phyloP scores from a whole-genome alignment of 1,140 invertebrate species.

The Drosophila repleta region DNA sequence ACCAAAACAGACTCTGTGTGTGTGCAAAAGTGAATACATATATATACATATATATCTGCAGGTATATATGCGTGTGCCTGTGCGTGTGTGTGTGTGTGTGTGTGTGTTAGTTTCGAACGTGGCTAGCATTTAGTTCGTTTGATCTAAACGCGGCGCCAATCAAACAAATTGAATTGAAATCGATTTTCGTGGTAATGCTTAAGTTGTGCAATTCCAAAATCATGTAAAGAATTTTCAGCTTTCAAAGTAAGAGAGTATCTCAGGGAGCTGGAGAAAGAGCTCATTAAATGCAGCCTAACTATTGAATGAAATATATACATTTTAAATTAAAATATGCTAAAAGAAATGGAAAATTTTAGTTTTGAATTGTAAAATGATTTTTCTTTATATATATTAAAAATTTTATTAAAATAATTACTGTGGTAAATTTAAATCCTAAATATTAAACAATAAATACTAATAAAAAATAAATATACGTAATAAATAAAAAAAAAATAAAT shows the following conservation, averaged over 20 bases:
- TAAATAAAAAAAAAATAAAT: not conserved
- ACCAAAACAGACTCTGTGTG: conserved; percentile 8
- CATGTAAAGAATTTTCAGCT: conserved; percentile 22
- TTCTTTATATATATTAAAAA: too few relatives aligned
- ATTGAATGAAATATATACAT: too few relatives aligned
- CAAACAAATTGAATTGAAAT: conserved; percentile 79
- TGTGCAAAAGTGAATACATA: not conserved
- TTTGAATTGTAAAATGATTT: too few relatives aligned
- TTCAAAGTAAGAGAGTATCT: not conserved
- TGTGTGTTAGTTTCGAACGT: conserved; percentile 51
- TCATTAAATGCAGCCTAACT: not conserved
- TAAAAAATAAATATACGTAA: not conserved
- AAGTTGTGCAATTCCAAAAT: conserved; percentile 44
- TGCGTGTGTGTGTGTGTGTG: conserved; percentile 14
- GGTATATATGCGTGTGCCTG: conserved; percentile 3
- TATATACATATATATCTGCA: not conserved
- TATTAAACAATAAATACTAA: not conserved
- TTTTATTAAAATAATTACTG: too few relatives aligned
- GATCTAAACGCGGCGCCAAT: conserved; percentile 67
- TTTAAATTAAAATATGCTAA: too few relatives aligned
- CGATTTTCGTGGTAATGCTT: conserved; percentile 61
- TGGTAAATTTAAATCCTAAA: not conserved
- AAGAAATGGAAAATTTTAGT: too few relatives aligned
- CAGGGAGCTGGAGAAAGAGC: not conserved
- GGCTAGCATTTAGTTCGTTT: conserved; percentile 72